Conservation (phyloP, 2,797 vertebrate genomes). For the Hyperoplus immaculatus region DNA sequence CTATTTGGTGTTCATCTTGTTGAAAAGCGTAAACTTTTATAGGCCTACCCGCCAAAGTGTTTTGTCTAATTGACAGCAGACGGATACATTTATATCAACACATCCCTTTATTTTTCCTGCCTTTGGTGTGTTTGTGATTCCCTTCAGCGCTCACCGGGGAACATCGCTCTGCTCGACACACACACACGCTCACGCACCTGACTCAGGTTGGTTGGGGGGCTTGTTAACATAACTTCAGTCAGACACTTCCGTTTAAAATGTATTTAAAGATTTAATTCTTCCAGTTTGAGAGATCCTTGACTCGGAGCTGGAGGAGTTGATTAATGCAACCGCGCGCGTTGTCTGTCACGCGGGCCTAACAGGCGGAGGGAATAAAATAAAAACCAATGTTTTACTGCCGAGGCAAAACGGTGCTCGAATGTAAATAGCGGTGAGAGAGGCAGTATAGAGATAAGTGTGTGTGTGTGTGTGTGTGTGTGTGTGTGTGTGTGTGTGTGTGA, state of each 20-base stretch:
- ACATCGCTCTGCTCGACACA: constrained; percentile 17
- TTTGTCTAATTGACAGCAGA: constrained; percentile 69
- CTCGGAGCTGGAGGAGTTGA: constrained; percentile 66
- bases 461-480: constrained; percentile 69
- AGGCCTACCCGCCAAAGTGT: constrained; percentile 47
- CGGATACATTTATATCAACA: constrained; percentile 73
- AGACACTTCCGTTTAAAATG: constrained; percentile 78
- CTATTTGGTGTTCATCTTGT: constrained; percentile 43
- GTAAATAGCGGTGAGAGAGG: constrained; percentile 85
- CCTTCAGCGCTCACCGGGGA: constrained; percentile 67
- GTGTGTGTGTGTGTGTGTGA: constrained; percentile 68
- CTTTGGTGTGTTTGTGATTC: constrained; percentile 54
- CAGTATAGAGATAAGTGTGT: constrained; percentile 58
- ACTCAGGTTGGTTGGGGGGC: constrained; percentile 51
- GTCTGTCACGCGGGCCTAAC: constrained; percentile 74
- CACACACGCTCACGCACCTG: constrained; percentile 25
- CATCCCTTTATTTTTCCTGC: constrained; percentile 35
- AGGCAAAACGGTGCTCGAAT: constrained; percentile 85
- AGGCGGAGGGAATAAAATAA: constrained; percentile 64
- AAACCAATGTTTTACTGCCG: constrained; percentile 80
- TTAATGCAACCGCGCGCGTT: constrained; percentile 69
- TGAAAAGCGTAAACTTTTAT: constrained; percentile 52
- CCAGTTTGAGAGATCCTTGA: constrained; percentile 63
- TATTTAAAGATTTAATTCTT: constrained; percentile 84
- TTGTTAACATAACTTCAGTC: constrained; percentile 82